Base-by-base conservation (phyloP, 2,888 invertebrate genomes). In the Caenorhabditis panamensis region DNA sequence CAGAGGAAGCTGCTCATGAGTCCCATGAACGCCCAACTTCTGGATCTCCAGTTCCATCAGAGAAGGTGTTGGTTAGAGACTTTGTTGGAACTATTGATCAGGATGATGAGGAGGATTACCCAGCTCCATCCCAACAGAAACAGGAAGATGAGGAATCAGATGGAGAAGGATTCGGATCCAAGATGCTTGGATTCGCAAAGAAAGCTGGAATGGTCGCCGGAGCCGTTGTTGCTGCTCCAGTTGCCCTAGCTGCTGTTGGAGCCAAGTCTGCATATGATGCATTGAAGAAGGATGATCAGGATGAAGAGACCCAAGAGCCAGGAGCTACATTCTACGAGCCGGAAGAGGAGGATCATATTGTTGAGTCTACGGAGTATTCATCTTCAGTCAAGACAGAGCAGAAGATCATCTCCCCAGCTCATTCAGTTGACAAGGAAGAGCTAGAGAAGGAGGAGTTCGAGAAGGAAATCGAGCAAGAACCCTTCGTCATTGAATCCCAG, bases 151-250 rank as follows among this genome's bases (percentile, higher is more conserved):
- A n/a, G n/a, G n/a, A n/a, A n/a, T 58, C 64, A 53, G 78, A 78
- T 13, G 71, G 68, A 49, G 80, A 80, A 80, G 76, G 79, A 44
- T 67, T 82, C 49, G 78, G 80, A 58, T 66, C 64, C 51, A 83
- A 81, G 41, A 20, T 82, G 51, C 69, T 77, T 54, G 85, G 81
- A 61, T 85, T 85, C 58, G 83, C 83, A 16, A 85, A 85, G 77
- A 84, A 84, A 44, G 85, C 83, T 36, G 87, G 87, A 75, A 81
- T 82, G 78, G 73, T 84, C 56, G 87, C 85, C 53, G 88, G 84
- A 28, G 88, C 85, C 63, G 82, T 86, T 22, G 72, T 85, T 41
- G 81, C 82, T 26, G 85, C 87, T 63, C 87, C 85, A 58, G 85
- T 82, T 37, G 85, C 82, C 44, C 73, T 84, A 22, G 84, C 82